Percentiles rank a stretch among this genome's conserved stretches.
Evolutionary conservation across 2,113 vertebrate species (phyloP).

Genomic region (Oophaga pumilio): DNA sequence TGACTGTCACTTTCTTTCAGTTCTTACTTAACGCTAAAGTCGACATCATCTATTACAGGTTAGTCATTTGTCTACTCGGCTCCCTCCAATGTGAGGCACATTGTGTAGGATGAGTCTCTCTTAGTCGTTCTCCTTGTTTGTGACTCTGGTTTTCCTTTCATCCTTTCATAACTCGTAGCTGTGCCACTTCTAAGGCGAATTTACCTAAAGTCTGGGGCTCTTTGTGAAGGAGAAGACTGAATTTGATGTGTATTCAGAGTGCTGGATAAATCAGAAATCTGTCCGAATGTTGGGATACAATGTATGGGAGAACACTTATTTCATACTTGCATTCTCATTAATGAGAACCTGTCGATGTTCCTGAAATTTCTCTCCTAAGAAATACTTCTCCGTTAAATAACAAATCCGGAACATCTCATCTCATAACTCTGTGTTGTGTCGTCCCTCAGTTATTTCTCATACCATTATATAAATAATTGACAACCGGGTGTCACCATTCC

Average conservation of each 20-base stretch:
- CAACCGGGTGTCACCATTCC: too few species aligned
- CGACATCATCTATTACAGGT: conserved; percentile 11
- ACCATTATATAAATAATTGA: too few species aligned
- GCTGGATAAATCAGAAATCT: background rate
- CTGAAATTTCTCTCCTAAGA: too few species aligned
- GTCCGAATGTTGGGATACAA: background rate
- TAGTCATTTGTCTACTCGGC: conserved; percentile 20
- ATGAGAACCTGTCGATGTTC: too few species aligned
- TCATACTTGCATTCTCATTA: background rate
- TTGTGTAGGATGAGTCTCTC: background rate
- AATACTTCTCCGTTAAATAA: background rate
- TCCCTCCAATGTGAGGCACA: background rate
- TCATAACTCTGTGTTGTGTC: too few species aligned
- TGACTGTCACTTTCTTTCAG: conserved; percentile 36
- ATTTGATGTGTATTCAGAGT: background rate
- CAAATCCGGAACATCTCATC: background rate
- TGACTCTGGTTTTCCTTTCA: background rate
- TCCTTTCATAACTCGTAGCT: background rate
- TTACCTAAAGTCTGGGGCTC: background rate
- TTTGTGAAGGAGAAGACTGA: background rate
- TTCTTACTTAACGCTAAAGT: conserved; percentile 18
- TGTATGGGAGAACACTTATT: background rate
- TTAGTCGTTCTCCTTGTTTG: conserved; percentile 25
- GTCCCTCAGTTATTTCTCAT: too few species aligned
- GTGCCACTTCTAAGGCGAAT: background rate